Base-by-base conservation (phyloP, 1,140 invertebrate species). In the Drosophila arawakana region DNA sequence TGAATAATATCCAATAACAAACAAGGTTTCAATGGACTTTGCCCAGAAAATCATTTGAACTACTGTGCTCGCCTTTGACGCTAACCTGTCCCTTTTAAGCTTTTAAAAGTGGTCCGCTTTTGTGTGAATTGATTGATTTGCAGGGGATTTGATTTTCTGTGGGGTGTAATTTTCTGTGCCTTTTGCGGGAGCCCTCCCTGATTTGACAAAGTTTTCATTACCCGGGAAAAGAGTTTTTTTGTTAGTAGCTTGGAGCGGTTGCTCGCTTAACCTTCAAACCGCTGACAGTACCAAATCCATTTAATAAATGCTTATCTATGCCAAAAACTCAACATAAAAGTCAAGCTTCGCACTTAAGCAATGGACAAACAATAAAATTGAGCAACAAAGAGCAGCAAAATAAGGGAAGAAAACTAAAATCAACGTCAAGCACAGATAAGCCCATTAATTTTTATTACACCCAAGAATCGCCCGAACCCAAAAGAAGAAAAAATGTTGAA, bases 391-490 rank as follows among this genome's bases (percentile, higher is more conserved):
- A 18, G 37, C 11, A 21, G 8, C 15, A 4, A 9, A 39, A 30
- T 39, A 55, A 41, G 11, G 73, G 73, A 80, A 77, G 83, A 47
- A 77, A 83, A 83, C 77, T 80, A 84, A 83, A 83, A 83, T 83
- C 81, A 83, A 83, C 81, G 81, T 84, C 81, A 83, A 84, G 57
- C 81, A 77, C 81, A 67, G 76, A 80, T 73, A 77, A 80, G 80
- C 74, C 80, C 80, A 83, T 83, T 84, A 84, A 84, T 80, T 84
- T 84, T 85, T 84, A 85, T 84, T 84, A 81, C 77, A 60, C 73
- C 74, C 81, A 63, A 83, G 60, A 82, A 84, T 6, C 41, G 30
- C 18, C 8, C 37, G 18, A 30, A 69, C 15, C 39, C 30, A 7
- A 41, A 74, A 76, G n/a, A 46, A 47, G 3, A 55, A 55, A 39